These are phyloP conservation scores for Smittia sp. DNA, from an alignment of 2,888 invertebrate species.

Conservation along the genomic window DNA sequence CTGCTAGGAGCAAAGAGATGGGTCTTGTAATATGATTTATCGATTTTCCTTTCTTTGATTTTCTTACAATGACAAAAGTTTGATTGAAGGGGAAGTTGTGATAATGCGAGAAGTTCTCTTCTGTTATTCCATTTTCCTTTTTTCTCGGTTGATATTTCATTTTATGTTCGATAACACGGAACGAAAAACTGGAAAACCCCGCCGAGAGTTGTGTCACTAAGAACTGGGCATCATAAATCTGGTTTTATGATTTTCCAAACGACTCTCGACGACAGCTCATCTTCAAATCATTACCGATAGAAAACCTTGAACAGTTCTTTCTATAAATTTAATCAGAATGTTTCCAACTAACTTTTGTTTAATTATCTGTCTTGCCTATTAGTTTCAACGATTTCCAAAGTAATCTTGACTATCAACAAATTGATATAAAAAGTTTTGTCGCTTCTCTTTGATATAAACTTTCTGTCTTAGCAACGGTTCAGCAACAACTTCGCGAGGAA, in stretches of 20 bases:
- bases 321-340: background rate
- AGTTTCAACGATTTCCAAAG: conserved; percentile 8
- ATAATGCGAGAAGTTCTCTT: background rate
- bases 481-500: background rate
- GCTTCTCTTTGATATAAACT: conserved; percentile 1
- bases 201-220: too few relatives aligned
- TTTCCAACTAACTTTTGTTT: background rate
- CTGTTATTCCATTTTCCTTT: background rate
- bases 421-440: background rate
- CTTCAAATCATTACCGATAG: too few relatives aligned
- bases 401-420: conserved; percentile 12
- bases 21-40: background rate
- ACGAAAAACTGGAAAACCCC: too few relatives aligned
- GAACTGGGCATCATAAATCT: too few relatives aligned
- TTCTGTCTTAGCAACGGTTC: too few relatives aligned
- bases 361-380: background rate
- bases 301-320: too few relatives aligned
- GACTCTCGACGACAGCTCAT: too few relatives aligned
- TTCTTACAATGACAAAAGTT: background rate
- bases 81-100: conserved; percentile 18
- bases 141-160: background rate
- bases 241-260: too few relatives aligned
- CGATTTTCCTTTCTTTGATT: conserved; percentile 5
- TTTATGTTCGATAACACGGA: too few relatives aligned
- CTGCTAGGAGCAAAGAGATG: background rate